phyloP scores from a whole-genome alignment of 2,888 invertebrate species.

The Campoplex capitator region DNA sequence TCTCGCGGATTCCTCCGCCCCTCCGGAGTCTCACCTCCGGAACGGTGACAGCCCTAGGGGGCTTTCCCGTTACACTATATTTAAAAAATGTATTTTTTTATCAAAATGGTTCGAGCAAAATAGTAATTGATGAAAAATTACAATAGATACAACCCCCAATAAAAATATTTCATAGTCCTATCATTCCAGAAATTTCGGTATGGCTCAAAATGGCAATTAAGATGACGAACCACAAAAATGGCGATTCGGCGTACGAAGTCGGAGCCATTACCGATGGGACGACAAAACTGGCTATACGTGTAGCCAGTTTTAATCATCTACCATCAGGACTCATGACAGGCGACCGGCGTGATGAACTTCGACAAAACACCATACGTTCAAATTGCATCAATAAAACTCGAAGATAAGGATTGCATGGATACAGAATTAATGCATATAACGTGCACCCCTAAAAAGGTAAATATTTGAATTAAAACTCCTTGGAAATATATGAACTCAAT shows the following conservation, averaged over 20 bases:
- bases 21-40: too few relatives aligned
- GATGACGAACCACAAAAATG: slow-evolving; percentile 4
- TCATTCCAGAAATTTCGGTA: slow-evolving; percentile 22
- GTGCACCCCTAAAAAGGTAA: slow-evolving; percentile 34
- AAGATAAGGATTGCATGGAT: background rate
- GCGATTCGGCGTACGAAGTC: slow-evolving; percentile 11
- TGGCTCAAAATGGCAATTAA: slow-evolving; percentile 15
- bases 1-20: too few relatives aligned
- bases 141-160: background rate
- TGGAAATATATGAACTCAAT: background rate
- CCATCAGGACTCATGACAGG: too few relatives aligned
- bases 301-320: slow-evolving; percentile 5
- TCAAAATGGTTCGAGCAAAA: background rate
- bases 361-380: slow-evolving; percentile 6
- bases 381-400: slow-evolving; percentile 7
- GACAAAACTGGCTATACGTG: slow-evolving; percentile 24
- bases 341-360: background rate
- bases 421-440: slow-evolving; percentile 17
- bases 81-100: background rate
- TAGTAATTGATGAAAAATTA: background rate
- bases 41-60: too few relatives aligned
- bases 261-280: slow-evolving; percentile 23
- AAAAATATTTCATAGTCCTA: background rate
- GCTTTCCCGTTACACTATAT: too few relatives aligned
- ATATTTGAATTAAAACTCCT: slow-evolving; percentile 12